phyloP scores from a whole-genome alignment of 2,113 vertebrate genomes.

The Capra hircus region DNA sequence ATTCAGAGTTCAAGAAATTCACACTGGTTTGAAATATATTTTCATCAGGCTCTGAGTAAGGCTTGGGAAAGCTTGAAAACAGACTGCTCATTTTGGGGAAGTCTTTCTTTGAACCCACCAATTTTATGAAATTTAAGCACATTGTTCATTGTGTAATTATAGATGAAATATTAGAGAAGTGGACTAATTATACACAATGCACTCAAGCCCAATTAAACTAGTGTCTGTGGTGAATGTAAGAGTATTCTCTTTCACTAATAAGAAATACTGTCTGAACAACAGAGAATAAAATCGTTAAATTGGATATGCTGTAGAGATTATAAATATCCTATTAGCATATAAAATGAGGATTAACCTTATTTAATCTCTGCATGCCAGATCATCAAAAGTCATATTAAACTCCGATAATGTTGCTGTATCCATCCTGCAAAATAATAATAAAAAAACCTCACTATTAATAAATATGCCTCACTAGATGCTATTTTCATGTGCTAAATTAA shows the following conservation, averaged over 20 bases:
- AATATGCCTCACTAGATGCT: slow-evolving; percentile 71
- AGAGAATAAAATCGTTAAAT: slow-evolving; percentile 86
- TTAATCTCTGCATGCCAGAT: slow-evolving; percentile 82
- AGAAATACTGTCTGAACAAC: slow-evolving; percentile 84
- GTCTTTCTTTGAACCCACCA: slow-evolving; percentile 67
- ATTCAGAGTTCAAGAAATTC: not conserved
- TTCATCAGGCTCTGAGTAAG: not conserved
- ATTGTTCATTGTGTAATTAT: slow-evolving; percentile 82
- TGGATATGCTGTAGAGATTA: slow-evolving; percentile 84
- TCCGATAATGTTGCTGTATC: slow-evolving; percentile 75
- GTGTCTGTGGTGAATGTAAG: slow-evolving; percentile 79
- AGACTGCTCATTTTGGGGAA: slow-evolving; percentile 46
- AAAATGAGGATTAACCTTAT: slow-evolving; percentile 85
- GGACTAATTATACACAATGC: slow-evolving; percentile 83
- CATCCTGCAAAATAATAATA: slow-evolving; percentile 54
- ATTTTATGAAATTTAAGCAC: slow-evolving; percentile 80
- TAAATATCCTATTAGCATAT: slow-evolving; percentile 87
- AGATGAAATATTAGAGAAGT: slow-evolving; percentile 86
- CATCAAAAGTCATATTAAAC: slow-evolving; percentile 81
- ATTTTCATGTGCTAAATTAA: slow-evolving; percentile 66
- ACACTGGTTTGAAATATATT: not conserved
- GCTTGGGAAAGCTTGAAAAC: slow-evolving; percentile 66
- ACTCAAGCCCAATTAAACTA: slow-evolving; percentile 85
- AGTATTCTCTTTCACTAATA: slow-evolving; percentile 80
- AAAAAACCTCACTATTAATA: slow-evolving; percentile 72